phyloP scores from a whole-genome alignment of 2,113 vertebrate genomes.

The Erythrolamprus reginae region DNA sequence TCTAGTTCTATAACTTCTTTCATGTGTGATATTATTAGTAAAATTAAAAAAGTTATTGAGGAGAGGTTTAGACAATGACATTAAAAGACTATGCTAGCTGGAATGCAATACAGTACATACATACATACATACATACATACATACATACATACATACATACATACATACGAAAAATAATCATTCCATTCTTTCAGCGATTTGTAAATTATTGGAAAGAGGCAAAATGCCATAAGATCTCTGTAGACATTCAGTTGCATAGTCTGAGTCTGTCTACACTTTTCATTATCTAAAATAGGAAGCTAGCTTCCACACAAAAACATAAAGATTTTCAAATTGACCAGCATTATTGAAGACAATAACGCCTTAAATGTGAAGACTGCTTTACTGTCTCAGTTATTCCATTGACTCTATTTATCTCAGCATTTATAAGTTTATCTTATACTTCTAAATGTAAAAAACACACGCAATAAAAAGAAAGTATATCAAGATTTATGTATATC shows the following conservation, averaged over 20 bases:
- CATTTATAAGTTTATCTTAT: conserved; percentile 15
- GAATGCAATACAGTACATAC: conserved; percentile 47
- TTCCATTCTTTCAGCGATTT: conserved; percentile 55
- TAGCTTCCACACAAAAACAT: conserved; percentile 60
- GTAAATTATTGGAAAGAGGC: conserved; percentile 60
- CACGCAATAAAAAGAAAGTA: not conserved
- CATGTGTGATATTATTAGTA: conserved; percentile 64
- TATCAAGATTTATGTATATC: not conserved
- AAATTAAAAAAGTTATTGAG: conserved; percentile 66
- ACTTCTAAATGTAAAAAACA: not conserved
- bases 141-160: conserved; percentile 50
- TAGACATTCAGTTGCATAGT: conserved; percentile 50
- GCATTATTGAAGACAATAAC: conserved; percentile 57
- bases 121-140: conserved; percentile 50
- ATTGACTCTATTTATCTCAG: conserved; percentile 18
- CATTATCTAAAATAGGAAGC: conserved; percentile 67
- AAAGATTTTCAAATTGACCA: conserved; percentile 56
- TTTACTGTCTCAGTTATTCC: conserved; percentile 50
- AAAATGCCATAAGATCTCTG: conserved; percentile 52
- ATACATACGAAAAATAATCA: conserved; percentile 49
- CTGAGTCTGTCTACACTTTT: conserved; percentile 64
- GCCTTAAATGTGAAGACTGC: conserved; percentile 53
- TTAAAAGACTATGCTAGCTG: conserved; percentile 47
- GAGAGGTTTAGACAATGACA: conserved; percentile 48
- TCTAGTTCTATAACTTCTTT: conserved; percentile 57